Evolutionary conservation across 2,113 vertebrate genomes (phyloP).

Genomic region (Amazona guildingii): DNA sequence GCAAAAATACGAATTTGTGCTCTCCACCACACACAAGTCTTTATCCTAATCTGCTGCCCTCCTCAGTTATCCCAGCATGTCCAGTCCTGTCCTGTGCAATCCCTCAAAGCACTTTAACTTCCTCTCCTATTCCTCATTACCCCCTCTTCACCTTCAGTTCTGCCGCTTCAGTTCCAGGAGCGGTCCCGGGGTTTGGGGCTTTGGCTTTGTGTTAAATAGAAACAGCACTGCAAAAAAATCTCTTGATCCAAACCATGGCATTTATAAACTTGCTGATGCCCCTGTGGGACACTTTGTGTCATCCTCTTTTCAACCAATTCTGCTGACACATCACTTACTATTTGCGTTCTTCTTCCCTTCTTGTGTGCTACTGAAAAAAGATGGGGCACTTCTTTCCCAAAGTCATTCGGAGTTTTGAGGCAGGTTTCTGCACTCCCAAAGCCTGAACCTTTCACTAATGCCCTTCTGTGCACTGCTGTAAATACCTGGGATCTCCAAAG

Average conservation of each 20-base stretch:
- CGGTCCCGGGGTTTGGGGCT: rapidly evolving
- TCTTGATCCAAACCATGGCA: not conserved
- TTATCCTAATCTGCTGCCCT: not conserved
- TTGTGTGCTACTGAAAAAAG: not conserved
- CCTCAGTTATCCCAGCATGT: not conserved
- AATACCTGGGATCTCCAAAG: not conserved
- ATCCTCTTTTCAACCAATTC: not conserved
- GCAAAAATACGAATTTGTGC: not conserved
- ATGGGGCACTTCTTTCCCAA: not conserved
- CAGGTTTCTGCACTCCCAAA: not conserved
- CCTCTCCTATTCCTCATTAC: not conserved
- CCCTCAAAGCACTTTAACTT: not conserved
- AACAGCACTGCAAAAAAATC: not conserved
- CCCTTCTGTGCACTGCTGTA: not conserved
- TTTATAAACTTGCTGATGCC: not conserved
- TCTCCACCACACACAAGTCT: not conserved
- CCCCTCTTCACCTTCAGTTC: not conserved
- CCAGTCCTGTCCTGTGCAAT: not conserved
- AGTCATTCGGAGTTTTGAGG: not conserved
- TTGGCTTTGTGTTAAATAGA: not conserved
- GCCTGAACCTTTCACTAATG: not conserved
- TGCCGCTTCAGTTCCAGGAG: not conserved
- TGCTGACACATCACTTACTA: not conserved
- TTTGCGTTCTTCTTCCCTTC: not conserved
- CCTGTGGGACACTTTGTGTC: not conserved